Percentiles rank a stretch among this genome's conserved stretches.
Conservation (phyloP, 2,888 invertebrate species). For the Eueremaeus valkanovi region DNA sequence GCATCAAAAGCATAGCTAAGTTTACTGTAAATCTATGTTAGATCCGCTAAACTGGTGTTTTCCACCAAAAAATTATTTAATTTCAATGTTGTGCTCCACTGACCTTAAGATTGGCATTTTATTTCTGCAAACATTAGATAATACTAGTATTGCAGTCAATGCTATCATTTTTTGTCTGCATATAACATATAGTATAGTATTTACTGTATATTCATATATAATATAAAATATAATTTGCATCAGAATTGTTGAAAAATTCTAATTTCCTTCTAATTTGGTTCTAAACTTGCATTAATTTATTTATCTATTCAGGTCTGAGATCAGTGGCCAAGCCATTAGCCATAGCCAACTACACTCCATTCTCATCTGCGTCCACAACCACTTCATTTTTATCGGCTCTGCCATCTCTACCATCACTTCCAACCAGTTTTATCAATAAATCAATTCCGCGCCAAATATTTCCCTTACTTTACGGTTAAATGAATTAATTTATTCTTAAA, state of each 20-base stretch:
- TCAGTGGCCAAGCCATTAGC: conserved; percentile 13
- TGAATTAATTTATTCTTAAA: background rate
- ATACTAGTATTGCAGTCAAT: background rate
- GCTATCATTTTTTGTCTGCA: too few species aligned
- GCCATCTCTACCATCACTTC: background rate
- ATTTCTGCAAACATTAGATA: background rate
- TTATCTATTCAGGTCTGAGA: background rate
- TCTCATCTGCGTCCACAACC: background rate
- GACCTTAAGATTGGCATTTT: background rate
- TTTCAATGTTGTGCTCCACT: background rate
- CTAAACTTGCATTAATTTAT: background rate
- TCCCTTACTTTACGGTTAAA: conserved; percentile 20
- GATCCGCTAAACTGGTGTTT: background rate
- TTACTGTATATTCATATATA: background rate
- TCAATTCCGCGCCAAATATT: conserved; percentile 23
- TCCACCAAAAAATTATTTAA: background rate
- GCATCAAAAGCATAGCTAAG: too few species aligned
- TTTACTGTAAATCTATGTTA: too few species aligned
- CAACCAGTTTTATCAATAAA: conserved; percentile 12
- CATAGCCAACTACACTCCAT: conserved; percentile 2
- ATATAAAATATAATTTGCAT: background rate
- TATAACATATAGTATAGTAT: too few species aligned
- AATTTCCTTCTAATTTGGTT: background rate
- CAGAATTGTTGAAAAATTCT: background rate
- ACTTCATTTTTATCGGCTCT: background rate